These are phyloP conservation scores for Clunio marinus DNA, from an alignment of 2,888 invertebrate genomes.

Conservation along the genomic window DNA sequence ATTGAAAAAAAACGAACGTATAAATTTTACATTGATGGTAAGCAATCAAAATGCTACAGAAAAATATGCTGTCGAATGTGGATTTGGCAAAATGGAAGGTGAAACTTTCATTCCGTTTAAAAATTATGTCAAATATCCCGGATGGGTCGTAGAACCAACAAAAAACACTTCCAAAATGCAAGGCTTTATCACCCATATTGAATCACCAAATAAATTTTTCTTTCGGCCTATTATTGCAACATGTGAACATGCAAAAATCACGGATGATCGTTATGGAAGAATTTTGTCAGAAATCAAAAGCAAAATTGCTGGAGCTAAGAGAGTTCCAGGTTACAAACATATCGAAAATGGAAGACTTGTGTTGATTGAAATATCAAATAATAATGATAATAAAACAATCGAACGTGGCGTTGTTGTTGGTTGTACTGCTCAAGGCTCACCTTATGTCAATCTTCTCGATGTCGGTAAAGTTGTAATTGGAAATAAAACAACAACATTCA, in stretches of 20 bases:
- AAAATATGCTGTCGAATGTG: conserved; percentile 50
- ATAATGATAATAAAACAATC: too few species aligned
- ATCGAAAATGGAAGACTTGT: too few species aligned
- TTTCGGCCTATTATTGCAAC: conserved; percentile 45
- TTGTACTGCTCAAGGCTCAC: too few species aligned
- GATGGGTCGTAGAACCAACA: conserved; percentile 58
- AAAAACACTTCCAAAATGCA: conserved; percentile 52
- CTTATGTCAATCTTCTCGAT: conserved; percentile 74
- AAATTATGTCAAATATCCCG: conserved; percentile 47
- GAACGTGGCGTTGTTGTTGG: too few species aligned
- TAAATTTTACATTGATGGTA: conserved; percentile 41
- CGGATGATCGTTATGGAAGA: too few species aligned
- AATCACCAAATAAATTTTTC: conserved; percentile 48
- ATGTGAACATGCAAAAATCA: background rate
- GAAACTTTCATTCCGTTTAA: conserved; percentile 45
- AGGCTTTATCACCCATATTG: conserved; percentile 52
- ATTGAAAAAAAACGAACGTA: conserved; percentile 56
- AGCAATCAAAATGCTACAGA: conserved; percentile 49
- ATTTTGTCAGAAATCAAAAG: too few species aligned
- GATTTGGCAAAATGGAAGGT: conserved; percentile 45
- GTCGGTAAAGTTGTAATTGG: conserved; percentile 59
- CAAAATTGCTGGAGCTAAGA: too few species aligned
- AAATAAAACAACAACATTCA: conserved; percentile 47
- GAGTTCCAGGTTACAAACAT: too few species aligned
- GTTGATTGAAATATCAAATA: too few species aligned